A percentile compares a stretch with the other conserved stretches of the same genome.
Conservation (phyloP, 2,113 vertebrate species). For the Glaucomys volans region DNA sequence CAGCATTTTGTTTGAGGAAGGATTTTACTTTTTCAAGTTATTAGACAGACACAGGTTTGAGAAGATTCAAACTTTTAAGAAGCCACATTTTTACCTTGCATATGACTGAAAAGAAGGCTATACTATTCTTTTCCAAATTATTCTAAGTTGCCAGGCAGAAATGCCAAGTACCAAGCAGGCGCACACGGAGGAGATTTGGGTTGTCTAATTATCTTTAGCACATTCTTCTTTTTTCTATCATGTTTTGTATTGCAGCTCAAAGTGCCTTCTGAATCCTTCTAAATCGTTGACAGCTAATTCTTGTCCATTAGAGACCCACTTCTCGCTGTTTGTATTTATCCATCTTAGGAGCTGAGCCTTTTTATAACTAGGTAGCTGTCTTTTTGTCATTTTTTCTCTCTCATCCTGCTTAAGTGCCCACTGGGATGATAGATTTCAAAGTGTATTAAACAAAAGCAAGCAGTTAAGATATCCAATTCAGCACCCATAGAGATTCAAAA, state of each 20-base stretch:
- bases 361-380: conserved; percentile 76
- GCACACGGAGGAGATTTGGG: not conserved
- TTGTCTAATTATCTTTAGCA: conserved; percentile 49
- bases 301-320: conserved; percentile 60
- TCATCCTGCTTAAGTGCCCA: conserved; percentile 68
- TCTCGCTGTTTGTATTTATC: conserved; percentile 60
- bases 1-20: not conserved
- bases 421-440: conserved; percentile 77
- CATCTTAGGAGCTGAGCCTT: conserved; percentile 57
- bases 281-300: conserved; percentile 68
- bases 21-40: conserved; percentile 39
- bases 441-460: conserved; percentile 67
- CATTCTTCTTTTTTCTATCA: not conserved
- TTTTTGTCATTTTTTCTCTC: conserved; percentile 78
- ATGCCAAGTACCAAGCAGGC: not conserved
- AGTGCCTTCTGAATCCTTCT: conserved; percentile 64
- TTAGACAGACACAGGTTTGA: not conserved
- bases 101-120: not conserved
- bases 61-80: conserved; percentile 12
- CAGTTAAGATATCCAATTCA: conserved; percentile 70
- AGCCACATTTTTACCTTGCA: not conserved
- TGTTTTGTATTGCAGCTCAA: conserved; percentile 35
- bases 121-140: conserved; percentile 43
- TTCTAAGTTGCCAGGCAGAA: not conserved
- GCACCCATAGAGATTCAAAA: not conserved